These are phyloP conservation scores for Naja naja DNA, from an alignment of 2,113 vertebrate genomes.

Conservation along the genomic window DNA sequence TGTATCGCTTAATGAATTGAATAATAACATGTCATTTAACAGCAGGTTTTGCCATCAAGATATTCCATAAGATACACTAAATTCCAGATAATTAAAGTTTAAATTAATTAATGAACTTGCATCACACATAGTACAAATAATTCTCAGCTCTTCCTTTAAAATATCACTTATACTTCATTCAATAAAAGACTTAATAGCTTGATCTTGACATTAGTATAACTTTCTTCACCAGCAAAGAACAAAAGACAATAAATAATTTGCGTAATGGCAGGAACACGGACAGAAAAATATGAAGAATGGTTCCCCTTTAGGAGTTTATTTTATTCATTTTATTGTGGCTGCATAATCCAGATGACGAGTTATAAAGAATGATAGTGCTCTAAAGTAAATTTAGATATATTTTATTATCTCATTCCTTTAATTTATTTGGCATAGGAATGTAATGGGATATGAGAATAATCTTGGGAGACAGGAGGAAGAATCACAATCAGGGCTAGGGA, in stretches of 20 bases:
- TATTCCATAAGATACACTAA: conserved; percentile 27
- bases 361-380: neutral
- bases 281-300: neutral
- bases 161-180: conserved; percentile 22
- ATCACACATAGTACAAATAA: conserved; percentile 21
- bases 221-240: conserved; percentile 17
- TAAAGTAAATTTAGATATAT: neutral
- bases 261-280: neutral
- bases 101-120: conserved; percentile 7
- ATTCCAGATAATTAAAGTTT: conserved; percentile 30
- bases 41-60: conserved; percentile 23
- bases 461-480: neutral
- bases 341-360: neutral
- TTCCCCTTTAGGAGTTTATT: neutral
- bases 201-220: conserved; percentile 24
- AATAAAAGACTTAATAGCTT: conserved; percentile 23
- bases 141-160: neutral
- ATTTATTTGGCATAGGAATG: neutral
- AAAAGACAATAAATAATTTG: neutral
- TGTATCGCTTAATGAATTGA: neutral
- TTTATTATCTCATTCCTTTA: neutral
- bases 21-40: conserved; percentile 17
- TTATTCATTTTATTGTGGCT: neutral
- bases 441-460: neutral
- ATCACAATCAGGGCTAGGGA: too few species aligned